These are phyloP conservation scores for Meandrina meandrites DNA, from an alignment of 92 coral and sea anemone species.

Conservation along the genomic window DNA sequence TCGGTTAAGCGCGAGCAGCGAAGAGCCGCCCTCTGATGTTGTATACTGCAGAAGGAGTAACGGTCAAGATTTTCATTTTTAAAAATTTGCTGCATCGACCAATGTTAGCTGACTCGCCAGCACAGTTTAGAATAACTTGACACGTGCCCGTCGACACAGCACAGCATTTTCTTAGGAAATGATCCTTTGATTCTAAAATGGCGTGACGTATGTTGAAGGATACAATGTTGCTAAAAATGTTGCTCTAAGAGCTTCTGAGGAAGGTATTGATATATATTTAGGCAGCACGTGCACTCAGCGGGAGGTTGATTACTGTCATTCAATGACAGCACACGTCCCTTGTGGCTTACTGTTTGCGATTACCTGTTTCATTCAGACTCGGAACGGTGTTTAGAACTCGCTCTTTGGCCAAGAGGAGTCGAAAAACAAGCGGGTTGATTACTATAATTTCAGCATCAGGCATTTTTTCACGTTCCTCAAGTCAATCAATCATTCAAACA, in stretches of 20 bases:
- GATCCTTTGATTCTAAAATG: background rate
- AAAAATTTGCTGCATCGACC: background rate
- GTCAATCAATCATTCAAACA: background rate
- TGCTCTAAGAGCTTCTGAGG: background rate
- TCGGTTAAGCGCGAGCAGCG: too few relatives aligned
- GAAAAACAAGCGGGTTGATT: background rate
- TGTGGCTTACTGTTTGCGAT: background rate
- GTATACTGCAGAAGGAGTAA: background rate
- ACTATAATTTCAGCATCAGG: background rate
- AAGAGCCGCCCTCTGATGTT: too few relatives aligned
- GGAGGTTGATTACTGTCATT: background rate
- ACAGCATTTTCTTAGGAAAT: background rate
- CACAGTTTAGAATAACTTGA: background rate
- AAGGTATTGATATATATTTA: background rate
- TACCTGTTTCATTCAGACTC: background rate
- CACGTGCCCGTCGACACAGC: background rate
- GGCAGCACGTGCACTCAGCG: background rate
- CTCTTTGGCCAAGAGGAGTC: background rate
- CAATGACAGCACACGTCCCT: background rate
- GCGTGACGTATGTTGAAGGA: background rate
- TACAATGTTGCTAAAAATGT: background rate
- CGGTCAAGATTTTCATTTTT: background rate
- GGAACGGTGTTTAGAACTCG: background rate
- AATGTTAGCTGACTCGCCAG: too few relatives aligned
- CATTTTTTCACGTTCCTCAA: background rate